Conservation (phyloP, 30 jellyfish, hydroid and myxozoan species). For the Aurelia sp. region DNA sequence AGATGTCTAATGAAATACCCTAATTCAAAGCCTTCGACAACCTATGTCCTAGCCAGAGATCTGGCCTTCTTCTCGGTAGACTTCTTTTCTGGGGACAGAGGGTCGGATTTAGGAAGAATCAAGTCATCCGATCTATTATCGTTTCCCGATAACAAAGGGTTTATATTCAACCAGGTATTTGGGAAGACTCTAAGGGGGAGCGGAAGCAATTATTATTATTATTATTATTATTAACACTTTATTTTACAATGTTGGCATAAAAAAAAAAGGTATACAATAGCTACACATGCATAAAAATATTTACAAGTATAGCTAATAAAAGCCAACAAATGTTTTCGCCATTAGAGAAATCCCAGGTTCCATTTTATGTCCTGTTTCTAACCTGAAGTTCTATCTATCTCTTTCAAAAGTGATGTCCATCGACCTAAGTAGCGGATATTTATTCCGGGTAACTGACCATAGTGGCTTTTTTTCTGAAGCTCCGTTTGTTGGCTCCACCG, state of each 20-base stretch:
- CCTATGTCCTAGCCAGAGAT: background rate
- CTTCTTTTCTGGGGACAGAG: conserved; percentile 34
- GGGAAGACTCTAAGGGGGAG: conserved; percentile 40
- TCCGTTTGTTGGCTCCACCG: too few relatives aligned
- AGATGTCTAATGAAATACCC: too few relatives aligned
- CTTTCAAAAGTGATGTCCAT: conserved; percentile 17
- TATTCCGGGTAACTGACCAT: conserved; percentile 23
- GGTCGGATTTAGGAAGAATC: conserved; percentile 20
- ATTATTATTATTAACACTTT: too few relatives aligned
- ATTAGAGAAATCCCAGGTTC: background rate
- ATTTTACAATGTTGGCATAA: too few relatives aligned
- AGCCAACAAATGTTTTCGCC: conserved; percentile 28
- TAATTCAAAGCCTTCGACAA: background rate
- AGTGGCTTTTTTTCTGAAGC: background rate
- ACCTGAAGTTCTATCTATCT: too few relatives aligned
- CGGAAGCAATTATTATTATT: too few relatives aligned
- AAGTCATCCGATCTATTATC: conserved; percentile 2
- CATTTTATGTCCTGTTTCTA: too few relatives aligned
- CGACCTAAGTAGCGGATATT: conserved; percentile 12
- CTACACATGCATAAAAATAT: too few relatives aligned
- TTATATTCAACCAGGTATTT: conserved; percentile 2
- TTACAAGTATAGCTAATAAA: too few relatives aligned
- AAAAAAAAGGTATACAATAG: too few relatives aligned
- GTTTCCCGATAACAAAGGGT: conserved; percentile 4
- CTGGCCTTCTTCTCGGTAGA: conserved; percentile 20